Evolutionary conservation across 2,797 vertebrate species (phyloP).

Genomic region (Pyrocephalus nanus): DNA sequence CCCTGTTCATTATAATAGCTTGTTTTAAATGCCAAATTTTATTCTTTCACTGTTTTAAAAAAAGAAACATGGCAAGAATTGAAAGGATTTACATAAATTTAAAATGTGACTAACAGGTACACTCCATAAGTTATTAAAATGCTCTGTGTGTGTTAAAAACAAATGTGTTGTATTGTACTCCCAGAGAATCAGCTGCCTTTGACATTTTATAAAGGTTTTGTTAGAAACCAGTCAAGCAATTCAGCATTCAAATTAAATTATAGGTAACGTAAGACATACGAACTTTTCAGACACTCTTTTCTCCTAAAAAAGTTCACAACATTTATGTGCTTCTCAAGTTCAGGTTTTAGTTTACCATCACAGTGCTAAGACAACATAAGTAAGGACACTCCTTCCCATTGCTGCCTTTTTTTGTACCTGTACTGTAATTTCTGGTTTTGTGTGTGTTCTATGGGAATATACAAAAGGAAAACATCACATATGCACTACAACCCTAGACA

Average conservation of each 20-base stretch:
- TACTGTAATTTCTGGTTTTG: neutral
- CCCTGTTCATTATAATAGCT: neutral
- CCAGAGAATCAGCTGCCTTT: neutral
- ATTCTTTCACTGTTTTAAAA: neutral
- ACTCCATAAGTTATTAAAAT: neutral
- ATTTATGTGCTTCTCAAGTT: neutral
- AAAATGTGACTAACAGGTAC: neutral
- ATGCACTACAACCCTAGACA: neutral
- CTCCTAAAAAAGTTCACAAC: neutral
- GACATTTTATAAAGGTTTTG: conserved; percentile 5
- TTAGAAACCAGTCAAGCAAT: neutral
- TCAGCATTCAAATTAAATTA: neutral
- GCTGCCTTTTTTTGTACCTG: neutral
- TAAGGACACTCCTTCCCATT: neutral
- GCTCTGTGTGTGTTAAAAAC: neutral
- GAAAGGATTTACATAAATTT: neutral
- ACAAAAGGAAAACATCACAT: neutral
- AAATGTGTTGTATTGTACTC: neutral
- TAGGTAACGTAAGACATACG: neutral
- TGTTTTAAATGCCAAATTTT: neutral
- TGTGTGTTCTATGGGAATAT: neutral
- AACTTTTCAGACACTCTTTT: neutral
- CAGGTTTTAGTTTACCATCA: neutral
- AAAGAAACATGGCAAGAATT: neutral
- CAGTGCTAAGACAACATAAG: neutral